phyloP scores from a whole-genome alignment of 2,888 invertebrate genomes.

The Hypena proboscidalis region DNA sequence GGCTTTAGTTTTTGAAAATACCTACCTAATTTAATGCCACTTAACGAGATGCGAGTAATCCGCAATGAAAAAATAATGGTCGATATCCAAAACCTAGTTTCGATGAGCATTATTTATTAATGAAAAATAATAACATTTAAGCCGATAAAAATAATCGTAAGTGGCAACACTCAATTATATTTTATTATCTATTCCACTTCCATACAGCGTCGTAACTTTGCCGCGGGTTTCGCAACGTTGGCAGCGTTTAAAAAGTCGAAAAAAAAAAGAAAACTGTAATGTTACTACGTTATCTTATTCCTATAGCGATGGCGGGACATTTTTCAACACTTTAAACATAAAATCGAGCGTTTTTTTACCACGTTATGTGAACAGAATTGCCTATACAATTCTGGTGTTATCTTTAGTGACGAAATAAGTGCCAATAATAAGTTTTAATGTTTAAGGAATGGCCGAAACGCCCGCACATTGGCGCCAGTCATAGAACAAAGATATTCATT shows the following conservation, averaged over 20 bases:
- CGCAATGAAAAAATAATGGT: constrained; percentile 33
- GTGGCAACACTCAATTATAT: constrained; percentile 59
- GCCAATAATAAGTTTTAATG: constrained; percentile 78
- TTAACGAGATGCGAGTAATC: constrained; percentile 3
- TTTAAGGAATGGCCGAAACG: constrained; percentile 54
- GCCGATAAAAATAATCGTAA: constrained; percentile 53
- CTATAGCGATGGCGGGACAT: constrained; percentile 62
- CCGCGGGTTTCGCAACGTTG: constrained; percentile 55
- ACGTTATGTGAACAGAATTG: constrained; percentile 72
- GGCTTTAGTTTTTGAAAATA: background rate
- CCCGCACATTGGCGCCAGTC: constrained; percentile 62
- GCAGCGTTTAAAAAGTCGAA: constrained; percentile 63
- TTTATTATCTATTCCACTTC: constrained; percentile 62
- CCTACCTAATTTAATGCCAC: background rate
- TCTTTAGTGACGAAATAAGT: constrained; percentile 76
- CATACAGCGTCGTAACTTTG: constrained; percentile 57
- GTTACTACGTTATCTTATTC: constrained; percentile 64
- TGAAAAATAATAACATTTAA: constrained; percentile 47
- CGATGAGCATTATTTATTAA: constrained; percentile 41
- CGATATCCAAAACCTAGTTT: constrained; percentile 20
- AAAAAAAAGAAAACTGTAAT: constrained; percentile 52
- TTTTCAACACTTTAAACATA: constrained; percentile 75
- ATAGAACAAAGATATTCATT: constrained; percentile 57
- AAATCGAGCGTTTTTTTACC: constrained; percentile 74
- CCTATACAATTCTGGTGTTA: constrained; percentile 76